Evolutionary conservation across 2,797 vertebrate genomes (phyloP).

Genomic region (Hydrophis major): DNA sequence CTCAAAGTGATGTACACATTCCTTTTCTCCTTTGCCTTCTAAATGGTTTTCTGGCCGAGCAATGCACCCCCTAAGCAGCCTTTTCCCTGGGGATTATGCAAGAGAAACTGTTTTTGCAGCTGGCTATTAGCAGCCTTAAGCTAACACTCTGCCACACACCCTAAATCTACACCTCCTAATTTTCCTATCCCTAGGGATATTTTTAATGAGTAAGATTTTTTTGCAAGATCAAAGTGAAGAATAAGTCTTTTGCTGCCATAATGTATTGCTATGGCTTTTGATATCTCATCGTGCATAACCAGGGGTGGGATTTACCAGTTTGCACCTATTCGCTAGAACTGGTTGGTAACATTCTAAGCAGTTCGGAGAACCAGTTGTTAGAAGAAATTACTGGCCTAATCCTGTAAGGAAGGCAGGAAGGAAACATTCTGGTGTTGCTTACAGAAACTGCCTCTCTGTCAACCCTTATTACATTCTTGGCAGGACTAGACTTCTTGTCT

Average conservation of each 20-base stretch:
- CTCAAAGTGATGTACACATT: background rate
- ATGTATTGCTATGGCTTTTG: background rate
- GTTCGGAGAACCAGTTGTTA: too few relatives aligned
- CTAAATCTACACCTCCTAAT: background rate
- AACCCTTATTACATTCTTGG: too few relatives aligned
- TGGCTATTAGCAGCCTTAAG: background rate
- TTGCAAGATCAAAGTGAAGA: background rate
- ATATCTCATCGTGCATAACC: background rate
- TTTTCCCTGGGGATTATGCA: background rate
- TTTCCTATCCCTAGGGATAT: background rate
- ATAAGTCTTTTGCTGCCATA: background rate
- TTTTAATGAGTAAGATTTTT: background rate
- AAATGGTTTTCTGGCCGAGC: background rate
- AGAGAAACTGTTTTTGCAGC: constrained; percentile 10
- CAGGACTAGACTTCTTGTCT: too few relatives aligned
- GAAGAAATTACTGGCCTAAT: too few relatives aligned
- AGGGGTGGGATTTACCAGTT: too few relatives aligned
- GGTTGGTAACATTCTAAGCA: too few relatives aligned
- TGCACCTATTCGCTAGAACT: too few relatives aligned
- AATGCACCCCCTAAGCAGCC: background rate
- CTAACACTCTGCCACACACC: background rate
- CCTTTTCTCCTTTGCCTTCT: background rate
- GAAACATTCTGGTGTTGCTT: too few relatives aligned
- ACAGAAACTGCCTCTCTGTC: too few relatives aligned
- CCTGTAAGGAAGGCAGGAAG: too few relatives aligned